These are phyloP conservation scores for Helogale parvula DNA, from an alignment of 2,113 vertebrate species.

Conservation along the genomic window DNA sequence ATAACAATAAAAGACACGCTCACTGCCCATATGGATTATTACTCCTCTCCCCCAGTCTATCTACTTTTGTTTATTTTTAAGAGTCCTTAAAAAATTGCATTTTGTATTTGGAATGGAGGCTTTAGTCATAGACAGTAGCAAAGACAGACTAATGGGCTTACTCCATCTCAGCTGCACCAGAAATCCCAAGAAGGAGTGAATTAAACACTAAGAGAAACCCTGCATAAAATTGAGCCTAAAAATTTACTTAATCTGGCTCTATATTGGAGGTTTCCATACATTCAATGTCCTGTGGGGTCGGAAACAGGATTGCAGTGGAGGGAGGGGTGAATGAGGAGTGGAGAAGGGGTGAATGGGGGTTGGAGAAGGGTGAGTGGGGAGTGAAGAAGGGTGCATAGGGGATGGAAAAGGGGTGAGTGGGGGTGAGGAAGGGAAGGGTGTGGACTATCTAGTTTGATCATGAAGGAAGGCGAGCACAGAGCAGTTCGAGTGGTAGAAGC, in stretches of 20 bases:
- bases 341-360: not conserved
- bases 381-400: not conserved
- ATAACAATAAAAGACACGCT: not conserved
- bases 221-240: not conserved
- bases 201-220: not conserved
- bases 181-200: not conserved
- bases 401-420: not conserved
- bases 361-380: too few species aligned
- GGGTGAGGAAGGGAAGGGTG: accelerated
- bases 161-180: not conserved
- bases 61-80: not conserved
- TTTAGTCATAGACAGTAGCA: not conserved
- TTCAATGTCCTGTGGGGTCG: not conserved
- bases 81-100: not conserved
- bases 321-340: not conserved
- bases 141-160: not conserved
- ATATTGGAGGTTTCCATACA: not conserved
- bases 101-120: not conserved
- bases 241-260: not conserved
- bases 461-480: not conserved
- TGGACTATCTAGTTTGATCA: not conserved
- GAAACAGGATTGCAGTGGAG: not conserved
- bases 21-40: not conserved
- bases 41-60: not conserved
- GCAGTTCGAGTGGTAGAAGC: not conserved